Evolutionary conservation across 2,113 vertebrate genomes (phyloP).

Genomic region (Chaetorhynchus papuensis): DNA sequence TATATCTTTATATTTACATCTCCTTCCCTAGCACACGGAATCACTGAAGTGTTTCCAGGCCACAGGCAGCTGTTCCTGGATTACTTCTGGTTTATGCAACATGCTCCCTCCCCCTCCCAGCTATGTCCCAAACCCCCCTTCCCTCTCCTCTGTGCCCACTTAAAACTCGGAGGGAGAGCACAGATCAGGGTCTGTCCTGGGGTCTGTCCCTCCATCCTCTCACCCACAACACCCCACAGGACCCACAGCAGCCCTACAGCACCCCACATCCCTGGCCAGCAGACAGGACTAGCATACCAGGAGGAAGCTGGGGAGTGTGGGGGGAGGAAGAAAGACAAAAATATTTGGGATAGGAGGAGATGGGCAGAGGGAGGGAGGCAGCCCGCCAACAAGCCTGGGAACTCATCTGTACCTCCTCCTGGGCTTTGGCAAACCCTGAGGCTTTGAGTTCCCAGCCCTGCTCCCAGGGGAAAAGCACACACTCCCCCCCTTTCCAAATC

Average conservation of each 20-base stretch:
- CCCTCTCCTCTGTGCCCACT: background rate
- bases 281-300: background rate
- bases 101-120: background rate
- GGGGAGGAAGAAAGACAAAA: constrained; percentile 2
- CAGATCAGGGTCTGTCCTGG: background rate
- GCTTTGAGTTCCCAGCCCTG: background rate
- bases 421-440: constrained; percentile 21
- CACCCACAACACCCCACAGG: background rate
- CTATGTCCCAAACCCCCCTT: background rate
- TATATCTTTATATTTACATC: background rate
- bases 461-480: background rate
- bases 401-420: constrained; percentile 24
- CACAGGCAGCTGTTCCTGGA: constrained; percentile 58
- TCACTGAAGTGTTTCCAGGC: constrained; percentile 63
- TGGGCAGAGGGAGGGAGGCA: constrained; percentile 2
- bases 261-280: background rate
- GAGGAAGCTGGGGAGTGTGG: background rate
- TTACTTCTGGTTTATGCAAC: constrained; percentile 23
- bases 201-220: background rate
- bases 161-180: background rate
- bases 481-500: background rate
- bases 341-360: background rate
- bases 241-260: background rate
- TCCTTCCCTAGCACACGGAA: constrained; percentile 26
- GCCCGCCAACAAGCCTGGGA: background rate